These are phyloP conservation scores for Philaethria dido DNA, from an alignment of 2,888 invertebrate genomes.

Conservation along the genomic window DNA sequence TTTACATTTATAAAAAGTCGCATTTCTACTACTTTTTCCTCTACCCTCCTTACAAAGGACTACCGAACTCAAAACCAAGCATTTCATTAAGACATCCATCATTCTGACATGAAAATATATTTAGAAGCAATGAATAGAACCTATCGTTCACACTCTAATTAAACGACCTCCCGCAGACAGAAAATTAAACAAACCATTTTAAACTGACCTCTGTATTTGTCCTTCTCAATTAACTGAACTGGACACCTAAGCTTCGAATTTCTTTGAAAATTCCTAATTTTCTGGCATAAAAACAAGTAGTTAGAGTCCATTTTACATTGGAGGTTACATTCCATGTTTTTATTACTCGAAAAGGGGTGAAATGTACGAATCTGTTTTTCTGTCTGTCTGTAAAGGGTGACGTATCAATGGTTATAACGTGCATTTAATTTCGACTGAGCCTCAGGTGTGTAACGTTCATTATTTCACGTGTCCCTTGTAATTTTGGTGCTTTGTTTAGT, in stretches of 20 bases:
- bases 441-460: constrained; percentile 43
- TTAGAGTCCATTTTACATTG: constrained; percentile 39
- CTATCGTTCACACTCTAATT: constrained; percentile 79
- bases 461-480: constrained; percentile 40
- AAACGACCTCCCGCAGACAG: constrained; percentile 58
- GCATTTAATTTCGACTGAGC: constrained; percentile 60
- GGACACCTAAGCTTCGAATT: constrained; percentile 48
- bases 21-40: constrained; percentile 6
- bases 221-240: constrained; percentile 43
- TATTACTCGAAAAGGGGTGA: constrained; percentile 68
- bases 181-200: constrained; percentile 66
- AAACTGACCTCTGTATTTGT: constrained; percentile 52
- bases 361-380: constrained; percentile 66
- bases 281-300: constrained; percentile 21
- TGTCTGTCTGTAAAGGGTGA: constrained; percentile 67
- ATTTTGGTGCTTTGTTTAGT: constrained; percentile 37
- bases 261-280: constrained; percentile 16
- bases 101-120: constrained; percentile 54
- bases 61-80: neutral
- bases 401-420: constrained; percentile 54
- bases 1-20: neutral
- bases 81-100: constrained; percentile 29
- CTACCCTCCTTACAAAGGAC: constrained; percentile 18
- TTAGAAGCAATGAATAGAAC: constrained; percentile 54
- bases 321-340: constrained; percentile 49